Evolutionary conservation across 92 coral and sea anemone species (phyloP).

Genomic region (Epizoanthus stellaris): DNA sequence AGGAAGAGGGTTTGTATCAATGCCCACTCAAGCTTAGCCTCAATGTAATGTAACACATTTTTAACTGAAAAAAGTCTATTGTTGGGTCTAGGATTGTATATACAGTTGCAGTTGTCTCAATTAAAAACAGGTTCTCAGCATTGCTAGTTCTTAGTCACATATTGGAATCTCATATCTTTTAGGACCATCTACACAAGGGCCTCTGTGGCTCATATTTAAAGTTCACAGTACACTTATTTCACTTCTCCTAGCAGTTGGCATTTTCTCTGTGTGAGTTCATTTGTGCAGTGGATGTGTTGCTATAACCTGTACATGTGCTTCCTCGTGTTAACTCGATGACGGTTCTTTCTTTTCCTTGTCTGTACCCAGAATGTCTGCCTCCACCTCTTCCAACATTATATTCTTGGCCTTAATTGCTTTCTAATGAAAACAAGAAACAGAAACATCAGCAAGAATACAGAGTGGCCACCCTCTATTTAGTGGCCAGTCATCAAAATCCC

Average conservation of each 20-base stretch:
- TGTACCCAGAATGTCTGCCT: constrained; percentile 87
- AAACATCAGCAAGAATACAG: not conserved
- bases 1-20: too few species aligned
- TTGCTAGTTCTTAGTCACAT: too few species aligned
- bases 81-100: too few species aligned
- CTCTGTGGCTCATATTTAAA: too few species aligned
- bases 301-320: not conserved
- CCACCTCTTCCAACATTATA: constrained; percentile 84
- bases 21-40: too few species aligned
- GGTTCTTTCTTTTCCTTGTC: constrained; percentile 92
- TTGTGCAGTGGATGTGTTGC: not conserved
- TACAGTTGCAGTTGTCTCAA: too few species aligned
- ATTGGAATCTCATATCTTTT: too few species aligned
- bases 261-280: not conserved
- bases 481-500: not conserved
- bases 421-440: constrained; percentile 42
- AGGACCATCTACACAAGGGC: too few species aligned
- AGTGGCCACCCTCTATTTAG: too few species aligned
- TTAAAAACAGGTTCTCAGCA: too few species aligned
- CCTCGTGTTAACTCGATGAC: constrained; percentile 12
- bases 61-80: too few species aligned
- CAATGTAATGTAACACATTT: too few species aligned
- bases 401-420: constrained; percentile 95
- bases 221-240: not conserved
- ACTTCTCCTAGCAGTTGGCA: not conserved